Conservation (phyloP, 1,140 invertebrate species). For the Ceratosolen fusciceps region DNA sequence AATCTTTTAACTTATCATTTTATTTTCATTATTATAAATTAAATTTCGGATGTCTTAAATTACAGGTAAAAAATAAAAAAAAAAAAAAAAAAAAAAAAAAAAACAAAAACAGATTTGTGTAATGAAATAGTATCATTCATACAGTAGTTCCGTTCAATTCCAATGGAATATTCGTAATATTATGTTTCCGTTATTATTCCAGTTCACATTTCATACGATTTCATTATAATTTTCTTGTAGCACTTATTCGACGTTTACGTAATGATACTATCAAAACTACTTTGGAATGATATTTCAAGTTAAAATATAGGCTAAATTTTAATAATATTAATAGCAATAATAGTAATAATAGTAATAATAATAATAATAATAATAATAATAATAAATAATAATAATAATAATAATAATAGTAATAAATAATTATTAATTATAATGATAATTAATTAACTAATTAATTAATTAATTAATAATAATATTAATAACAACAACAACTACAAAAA, state of each 20-base stretch:
- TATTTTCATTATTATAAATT: background rate
- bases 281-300: constrained; percentile 9
- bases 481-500: too few relatives aligned
- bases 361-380: too few relatives aligned
- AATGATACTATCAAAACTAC: background rate
- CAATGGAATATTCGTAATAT: constrained; percentile 7
- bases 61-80: constrained; percentile 19
- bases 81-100: too few relatives aligned
- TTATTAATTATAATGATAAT: too few relatives aligned
- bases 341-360: too few relatives aligned
- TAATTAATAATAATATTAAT: too few relatives aligned
- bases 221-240: background rate
- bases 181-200: background rate
- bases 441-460: too few relatives aligned
- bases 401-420: too few relatives aligned
- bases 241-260: background rate
- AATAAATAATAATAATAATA: too few relatives aligned
- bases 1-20: background rate
- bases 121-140: background rate
- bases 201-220: background rate
- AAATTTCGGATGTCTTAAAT: constrained; percentile 23
- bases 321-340: too few relatives aligned
- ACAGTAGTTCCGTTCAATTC: constrained; percentile 9
- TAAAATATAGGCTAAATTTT: background rate
- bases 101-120: too few relatives aligned